Percentiles rank a stretch among this genome's conserved stretches.
These are phyloP conservation scores for Lacanobia oleracea DNA, from an alignment of 2,888 invertebrate species.

Conservation along the genomic window DNA sequence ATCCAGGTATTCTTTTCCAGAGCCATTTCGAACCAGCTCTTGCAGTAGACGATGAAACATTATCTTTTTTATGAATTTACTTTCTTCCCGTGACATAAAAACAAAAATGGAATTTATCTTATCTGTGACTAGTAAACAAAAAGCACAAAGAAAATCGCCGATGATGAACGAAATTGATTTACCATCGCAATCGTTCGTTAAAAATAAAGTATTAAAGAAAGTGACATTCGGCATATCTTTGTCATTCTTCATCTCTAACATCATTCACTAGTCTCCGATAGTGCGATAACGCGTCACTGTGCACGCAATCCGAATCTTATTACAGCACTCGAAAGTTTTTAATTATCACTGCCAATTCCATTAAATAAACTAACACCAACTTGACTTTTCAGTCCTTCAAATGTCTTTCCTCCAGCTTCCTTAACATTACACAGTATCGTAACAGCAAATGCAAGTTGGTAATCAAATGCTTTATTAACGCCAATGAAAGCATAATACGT, in stretches of 20 bases:
- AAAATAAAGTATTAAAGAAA: slow-evolving; percentile 58
- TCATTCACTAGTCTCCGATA: slow-evolving; percentile 61
- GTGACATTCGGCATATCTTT: slow-evolving; percentile 56
- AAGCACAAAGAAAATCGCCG: slow-evolving; percentile 19
- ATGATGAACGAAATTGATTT: slow-evolving; percentile 43
- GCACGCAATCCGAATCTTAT: slow-evolving; percentile 71
- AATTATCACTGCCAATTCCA: slow-evolving; percentile 78
- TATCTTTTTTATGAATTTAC: slow-evolving; percentile 1
- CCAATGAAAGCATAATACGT: slow-evolving; percentile 74
- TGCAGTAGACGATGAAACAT: no score
- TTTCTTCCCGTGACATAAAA: slow-evolving; percentile 32
- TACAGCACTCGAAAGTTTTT: slow-evolving; percentile 82
- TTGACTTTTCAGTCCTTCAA: slow-evolving; percentile 22
- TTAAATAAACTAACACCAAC: slow-evolving; percentile 55
- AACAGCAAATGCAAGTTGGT: slow-evolving; percentile 48
- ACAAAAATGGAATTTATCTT: not conserved
- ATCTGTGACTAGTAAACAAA: slow-evolving; percentile 9
- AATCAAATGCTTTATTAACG: slow-evolving; percentile 70
- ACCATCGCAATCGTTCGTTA: slow-evolving; percentile 22
- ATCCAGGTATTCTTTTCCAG: no score
- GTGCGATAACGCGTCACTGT: slow-evolving; percentile 67
- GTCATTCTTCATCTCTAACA: slow-evolving; percentile 55
- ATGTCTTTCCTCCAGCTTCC: not conserved
- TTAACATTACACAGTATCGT: slow-evolving; percentile 15
- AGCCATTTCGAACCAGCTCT: no score